Conservation (phyloP, 2,113 vertebrate species). For the Syrmaticus mikado region DNA sequence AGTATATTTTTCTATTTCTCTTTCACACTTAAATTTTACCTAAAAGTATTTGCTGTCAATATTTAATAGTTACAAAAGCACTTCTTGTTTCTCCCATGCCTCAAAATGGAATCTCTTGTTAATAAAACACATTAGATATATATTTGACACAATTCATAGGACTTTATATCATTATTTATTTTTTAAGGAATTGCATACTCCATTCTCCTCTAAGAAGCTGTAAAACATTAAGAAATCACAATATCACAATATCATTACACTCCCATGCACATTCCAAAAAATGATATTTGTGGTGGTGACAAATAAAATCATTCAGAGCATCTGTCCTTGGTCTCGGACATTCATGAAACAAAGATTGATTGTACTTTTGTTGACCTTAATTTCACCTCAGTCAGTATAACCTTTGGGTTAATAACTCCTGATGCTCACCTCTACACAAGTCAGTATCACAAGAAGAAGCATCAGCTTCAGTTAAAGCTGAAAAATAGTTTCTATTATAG, state of each 20-base stretch:
- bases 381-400: conserved; percentile 41
- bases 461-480: conserved; percentile 6
- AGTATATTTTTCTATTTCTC: background rate
- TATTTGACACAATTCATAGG: background rate
- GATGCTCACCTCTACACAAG: background rate
- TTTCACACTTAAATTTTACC: background rate
- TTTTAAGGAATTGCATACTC: background rate
- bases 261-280: accelerated
- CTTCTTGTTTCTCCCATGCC: background rate
- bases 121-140: background rate
- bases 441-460: background rate
- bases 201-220: background rate
- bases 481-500: conserved; percentile 60
- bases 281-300: background rate
- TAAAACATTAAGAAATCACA: background rate
- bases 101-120: background rate
- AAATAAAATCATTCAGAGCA: background rate
- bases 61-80: background rate
- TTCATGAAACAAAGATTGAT: conserved; percentile 25
- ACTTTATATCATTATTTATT: background rate
- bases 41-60: background rate
- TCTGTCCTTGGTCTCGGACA: background rate
- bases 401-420: conserved; percentile 47
- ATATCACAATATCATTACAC: background rate
- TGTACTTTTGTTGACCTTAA: conserved; percentile 28